These are phyloP conservation scores for Oncorhynchus clarkii DNA, from an alignment of 2,113 vertebrate species.

Conservation along the genomic window DNA sequence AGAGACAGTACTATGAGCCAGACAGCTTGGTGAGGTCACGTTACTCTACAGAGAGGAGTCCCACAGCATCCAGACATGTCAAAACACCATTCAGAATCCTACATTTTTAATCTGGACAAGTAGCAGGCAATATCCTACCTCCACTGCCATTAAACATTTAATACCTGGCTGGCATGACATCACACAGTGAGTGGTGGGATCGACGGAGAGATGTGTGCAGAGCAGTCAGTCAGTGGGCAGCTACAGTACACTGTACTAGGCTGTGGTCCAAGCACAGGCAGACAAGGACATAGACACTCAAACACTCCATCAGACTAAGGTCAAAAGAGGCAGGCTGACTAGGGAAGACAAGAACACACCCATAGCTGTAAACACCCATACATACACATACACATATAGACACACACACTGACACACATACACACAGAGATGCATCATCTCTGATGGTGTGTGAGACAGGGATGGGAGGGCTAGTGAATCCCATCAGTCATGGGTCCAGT, in stretches of 20 bases:
- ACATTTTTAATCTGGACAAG: slow-evolving; percentile 78
- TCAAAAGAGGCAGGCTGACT: not conserved
- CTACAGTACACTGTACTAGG: slow-evolving; percentile 1
- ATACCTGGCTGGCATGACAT: slow-evolving; percentile 58
- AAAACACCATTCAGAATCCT: slow-evolving; percentile 63
- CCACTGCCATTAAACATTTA: slow-evolving; percentile 74
- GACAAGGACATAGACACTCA: slow-evolving; percentile 5
- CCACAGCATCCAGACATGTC: slow-evolving; percentile 60
- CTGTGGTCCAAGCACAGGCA: slow-evolving; percentile 18
- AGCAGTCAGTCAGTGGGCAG: slow-evolving; percentile 14
- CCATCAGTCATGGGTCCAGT: slow-evolving; percentile 61
- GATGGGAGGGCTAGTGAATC: slow-evolving; percentile 17
- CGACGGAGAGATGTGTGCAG: slow-evolving; percentile 27
- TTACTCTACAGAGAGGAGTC: slow-evolving; percentile 45
- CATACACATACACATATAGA: not conserved
- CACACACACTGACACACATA: slow-evolving; percentile 36
- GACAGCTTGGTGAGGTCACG: slow-evolving; percentile 47
- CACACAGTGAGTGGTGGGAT: slow-evolving; percentile 53
- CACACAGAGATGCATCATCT: slow-evolving; percentile 52
- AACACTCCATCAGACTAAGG: not conserved
- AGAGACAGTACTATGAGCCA: slow-evolving; percentile 38
- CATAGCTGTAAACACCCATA: not conserved
- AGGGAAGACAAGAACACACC: not conserved
- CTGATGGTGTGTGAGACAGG: slow-evolving; percentile 19
- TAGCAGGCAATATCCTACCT: slow-evolving; percentile 69